These are phyloP conservation scores for Drosophila suboccidentalis DNA, from an alignment of 2,888 invertebrate genomes.

Conservation along the genomic window DNA sequence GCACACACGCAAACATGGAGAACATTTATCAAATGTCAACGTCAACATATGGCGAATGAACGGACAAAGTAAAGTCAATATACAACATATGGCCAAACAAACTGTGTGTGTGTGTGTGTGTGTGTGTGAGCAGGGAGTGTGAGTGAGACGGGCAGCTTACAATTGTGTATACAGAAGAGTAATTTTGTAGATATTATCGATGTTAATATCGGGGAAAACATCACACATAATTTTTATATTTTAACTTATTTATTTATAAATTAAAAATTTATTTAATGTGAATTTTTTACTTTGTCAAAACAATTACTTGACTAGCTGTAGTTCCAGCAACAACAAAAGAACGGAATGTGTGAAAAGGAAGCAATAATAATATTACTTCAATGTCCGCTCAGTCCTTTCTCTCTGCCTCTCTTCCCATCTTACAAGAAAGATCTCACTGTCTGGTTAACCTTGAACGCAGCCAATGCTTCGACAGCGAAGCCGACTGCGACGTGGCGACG, in stretches of 20 bases:
- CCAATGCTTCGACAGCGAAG: constrained; percentile 15
- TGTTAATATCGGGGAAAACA: too few species aligned
- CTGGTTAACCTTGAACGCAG: constrained; percentile 63
- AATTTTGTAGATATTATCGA: too few species aligned
- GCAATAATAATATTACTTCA: background rate
- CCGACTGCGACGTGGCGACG: constrained; percentile 6
- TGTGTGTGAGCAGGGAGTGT: background rate
- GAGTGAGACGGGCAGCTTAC: background rate
- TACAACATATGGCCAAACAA: constrained; percentile 55
- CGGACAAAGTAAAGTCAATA: constrained; percentile 45
- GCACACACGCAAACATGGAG: constrained; percentile 12
- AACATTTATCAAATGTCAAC: constrained; percentile 76
- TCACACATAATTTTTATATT: too few species aligned
- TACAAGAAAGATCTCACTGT: constrained; percentile 28
- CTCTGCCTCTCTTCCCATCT: background rate
- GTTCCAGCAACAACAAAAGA: background rate
- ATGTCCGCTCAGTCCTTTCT: background rate
- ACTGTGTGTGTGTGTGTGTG: background rate
- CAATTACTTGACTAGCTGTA: background rate
- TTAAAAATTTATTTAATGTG: too few species aligned
- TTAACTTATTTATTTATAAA: too few species aligned
- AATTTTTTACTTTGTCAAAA: too few species aligned
- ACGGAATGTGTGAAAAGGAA: constrained; percentile 20
- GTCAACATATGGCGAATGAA: constrained; percentile 67
- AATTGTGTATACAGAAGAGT: too few species aligned